phyloP scores from a whole-genome alignment of 2,797 vertebrate genomes.

The Hemitrygon akajei region DNA sequence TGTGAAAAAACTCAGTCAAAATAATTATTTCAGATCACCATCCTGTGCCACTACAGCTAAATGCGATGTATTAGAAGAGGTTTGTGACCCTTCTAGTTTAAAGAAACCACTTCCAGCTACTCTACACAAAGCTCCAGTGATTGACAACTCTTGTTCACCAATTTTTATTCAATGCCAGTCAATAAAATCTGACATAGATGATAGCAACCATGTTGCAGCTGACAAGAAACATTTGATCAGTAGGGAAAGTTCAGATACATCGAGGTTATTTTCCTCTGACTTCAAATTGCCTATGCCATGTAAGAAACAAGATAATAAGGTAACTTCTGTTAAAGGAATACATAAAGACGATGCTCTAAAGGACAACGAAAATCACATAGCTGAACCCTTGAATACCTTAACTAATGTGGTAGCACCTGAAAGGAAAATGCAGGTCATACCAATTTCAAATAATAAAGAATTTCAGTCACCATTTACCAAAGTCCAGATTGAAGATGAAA shows the following conservation, averaged over 20 bases:
- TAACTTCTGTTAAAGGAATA: background rate
- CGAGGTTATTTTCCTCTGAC: conserved; percentile 12
- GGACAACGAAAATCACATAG: background rate
- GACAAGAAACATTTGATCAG: background rate
- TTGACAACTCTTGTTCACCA: conserved; percentile 47
- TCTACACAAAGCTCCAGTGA: background rate
- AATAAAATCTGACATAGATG: conserved; percentile 56
- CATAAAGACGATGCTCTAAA: background rate
- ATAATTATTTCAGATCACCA: conserved; percentile 58
- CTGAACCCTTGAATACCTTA: background rate
- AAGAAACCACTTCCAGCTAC: conserved; percentile 41
- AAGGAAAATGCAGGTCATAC: background rate
- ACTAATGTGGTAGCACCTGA: background rate
- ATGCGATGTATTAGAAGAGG: conserved; percentile 41
- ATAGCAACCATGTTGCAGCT: background rate
- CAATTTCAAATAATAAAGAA: conserved; percentile 9
- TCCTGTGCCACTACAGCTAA: conserved; percentile 64
- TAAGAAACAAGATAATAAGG: conserved; percentile 13
- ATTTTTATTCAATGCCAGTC: conserved; percentile 69
- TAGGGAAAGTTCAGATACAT: background rate
- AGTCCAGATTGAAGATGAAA: background rate
- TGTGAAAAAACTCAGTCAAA: conserved; percentile 80
- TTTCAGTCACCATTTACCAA: background rate
- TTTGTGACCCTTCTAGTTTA: conserved; percentile 46
- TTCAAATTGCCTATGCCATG: conserved; percentile 18